phyloP scores from a whole-genome alignment of 2,113 vertebrate species.

The Antidorcas marsupialis region DNA sequence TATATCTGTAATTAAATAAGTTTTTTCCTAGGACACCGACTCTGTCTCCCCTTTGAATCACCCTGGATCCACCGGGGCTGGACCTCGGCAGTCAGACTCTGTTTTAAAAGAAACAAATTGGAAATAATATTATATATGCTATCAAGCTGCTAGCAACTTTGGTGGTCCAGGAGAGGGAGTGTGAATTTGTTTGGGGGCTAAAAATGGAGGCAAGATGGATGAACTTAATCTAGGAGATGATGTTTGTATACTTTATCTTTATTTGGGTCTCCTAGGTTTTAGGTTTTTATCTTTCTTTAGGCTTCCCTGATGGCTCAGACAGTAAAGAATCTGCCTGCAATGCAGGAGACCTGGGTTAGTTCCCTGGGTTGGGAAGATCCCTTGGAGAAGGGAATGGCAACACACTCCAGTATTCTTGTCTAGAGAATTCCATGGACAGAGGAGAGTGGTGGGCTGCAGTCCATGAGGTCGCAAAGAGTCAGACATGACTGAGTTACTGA shows the following conservation, averaged over 20 bases:
- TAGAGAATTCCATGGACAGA: neutral
- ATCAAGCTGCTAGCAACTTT: neutral
- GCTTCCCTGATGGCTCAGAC: neutral
- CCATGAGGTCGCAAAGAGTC: neutral
- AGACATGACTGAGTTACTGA: neutral
- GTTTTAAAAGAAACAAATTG: neutral
- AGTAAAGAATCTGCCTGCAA: neutral
- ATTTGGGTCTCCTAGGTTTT: neutral
- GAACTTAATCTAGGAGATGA: neutral
- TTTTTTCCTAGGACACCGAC: too few relatives aligned
- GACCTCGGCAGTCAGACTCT: neutral
- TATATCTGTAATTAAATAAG: too few relatives aligned
- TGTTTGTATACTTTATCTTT: conserved; percentile 39
- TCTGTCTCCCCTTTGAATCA: too few relatives aligned
- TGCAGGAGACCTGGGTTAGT: neutral
- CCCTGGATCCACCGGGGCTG: too few relatives aligned
- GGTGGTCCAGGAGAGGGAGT: neutral
- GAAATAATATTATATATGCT: neutral
- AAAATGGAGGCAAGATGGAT: neutral
- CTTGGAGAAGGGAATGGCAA: neutral
- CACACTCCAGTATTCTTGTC: neutral
- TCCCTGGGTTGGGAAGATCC: neutral
- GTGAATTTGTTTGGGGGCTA: neutral
- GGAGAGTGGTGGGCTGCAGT: neutral
- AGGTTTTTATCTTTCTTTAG: neutral